Evolutionary conservation across 2,113 vertebrate genomes (phyloP), one percentile per base, ranked within the genome.

Genomic region (Xenopus laevis): DNA sequence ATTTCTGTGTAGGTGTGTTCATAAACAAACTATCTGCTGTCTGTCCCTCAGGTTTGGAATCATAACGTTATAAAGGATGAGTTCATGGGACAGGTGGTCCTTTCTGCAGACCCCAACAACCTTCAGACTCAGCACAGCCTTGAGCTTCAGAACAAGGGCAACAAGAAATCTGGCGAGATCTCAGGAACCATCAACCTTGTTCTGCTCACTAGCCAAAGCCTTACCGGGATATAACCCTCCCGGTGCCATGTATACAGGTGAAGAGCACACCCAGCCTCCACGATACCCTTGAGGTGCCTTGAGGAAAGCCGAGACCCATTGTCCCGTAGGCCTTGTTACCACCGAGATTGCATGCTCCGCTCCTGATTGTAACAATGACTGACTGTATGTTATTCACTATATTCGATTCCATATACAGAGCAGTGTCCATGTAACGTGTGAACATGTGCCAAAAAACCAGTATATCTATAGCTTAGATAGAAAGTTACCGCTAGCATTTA

Each of bases 21-120:
- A 40, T 40, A 40, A 40, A 40, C 33, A 40, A 40, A 40, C 23
- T 27, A 27, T 40, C 33, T 40, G 33, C 33, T 40, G 33, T 55
- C 17, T 55, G 17, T 55, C 53, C 66, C n/a, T 0, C 74, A 93
- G 91, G 77, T 93, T 71, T 93, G 92, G 92, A 90, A 93, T 79
- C 86, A 90, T 71, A 95, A 93, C 44, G 68, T 92, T 67, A 64
- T 96, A 33, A 91, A 72, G 0, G 96, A 98, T 0, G 91, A 95
- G 76, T 98, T 98, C 84, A 72, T 98, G 87, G 96, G 96, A 83
- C 93, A 95, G 77, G 92, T 95, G 80, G 82, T 50, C 0, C 77
- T 98, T 15, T 83, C 78, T 0, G 84, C 84, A 0, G 89, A 94
- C 12, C 86, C 91, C 0, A 88, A 84, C 0, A 86, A 92, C 59